Evolutionary conservation across 1,140 invertebrate species (phyloP).

Genomic region (Sminthurides bifidus): DNA sequence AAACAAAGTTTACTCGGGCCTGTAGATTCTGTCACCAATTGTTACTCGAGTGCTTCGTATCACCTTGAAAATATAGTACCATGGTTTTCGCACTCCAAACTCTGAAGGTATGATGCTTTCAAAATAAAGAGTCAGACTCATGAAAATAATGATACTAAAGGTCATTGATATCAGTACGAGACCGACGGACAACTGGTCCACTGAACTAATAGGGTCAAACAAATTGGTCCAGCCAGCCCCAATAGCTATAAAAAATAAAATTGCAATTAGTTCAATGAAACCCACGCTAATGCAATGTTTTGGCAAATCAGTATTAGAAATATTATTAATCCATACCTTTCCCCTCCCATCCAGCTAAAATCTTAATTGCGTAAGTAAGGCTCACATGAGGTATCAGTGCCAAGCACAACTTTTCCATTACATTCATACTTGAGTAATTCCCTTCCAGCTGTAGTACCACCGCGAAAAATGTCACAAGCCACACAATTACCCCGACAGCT

Average conservation of each 20-base stretch:
- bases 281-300: too few species aligned
- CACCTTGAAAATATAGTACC: constrained; percentile 59
- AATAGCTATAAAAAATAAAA: constrained; percentile 33
- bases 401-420: constrained; percentile 13
- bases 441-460: constrained; percentile 1
- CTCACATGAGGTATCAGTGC: constrained; percentile 24
- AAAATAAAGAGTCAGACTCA: constrained; percentile 46
- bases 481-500: constrained; percentile 25
- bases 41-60: too few species aligned
- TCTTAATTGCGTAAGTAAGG: constrained; percentile 21
- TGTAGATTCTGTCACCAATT: too few species aligned
- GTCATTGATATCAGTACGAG: constrained; percentile 38
- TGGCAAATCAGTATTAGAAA: background rate
- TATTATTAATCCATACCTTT: constrained; percentile 17
- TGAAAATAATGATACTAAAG: constrained; percentile 37
- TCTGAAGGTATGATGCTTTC: constrained; percentile 60
- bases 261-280: background rate
- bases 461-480: constrained; percentile 20
- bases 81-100: constrained; percentile 55
- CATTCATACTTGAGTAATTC: constrained; percentile 8
- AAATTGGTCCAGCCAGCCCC: constrained; percentile 47
- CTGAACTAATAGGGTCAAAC: constrained; percentile 36
- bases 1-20: too few species aligned
- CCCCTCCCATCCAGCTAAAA: constrained; percentile 24
- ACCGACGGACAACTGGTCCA: constrained; percentile 41